Percentiles rank a stretch among this genome's conserved stretches.
Conservation (phyloP, 2,113 vertebrate genomes). For the Dunckerocampus dactyliophorus region DNA sequence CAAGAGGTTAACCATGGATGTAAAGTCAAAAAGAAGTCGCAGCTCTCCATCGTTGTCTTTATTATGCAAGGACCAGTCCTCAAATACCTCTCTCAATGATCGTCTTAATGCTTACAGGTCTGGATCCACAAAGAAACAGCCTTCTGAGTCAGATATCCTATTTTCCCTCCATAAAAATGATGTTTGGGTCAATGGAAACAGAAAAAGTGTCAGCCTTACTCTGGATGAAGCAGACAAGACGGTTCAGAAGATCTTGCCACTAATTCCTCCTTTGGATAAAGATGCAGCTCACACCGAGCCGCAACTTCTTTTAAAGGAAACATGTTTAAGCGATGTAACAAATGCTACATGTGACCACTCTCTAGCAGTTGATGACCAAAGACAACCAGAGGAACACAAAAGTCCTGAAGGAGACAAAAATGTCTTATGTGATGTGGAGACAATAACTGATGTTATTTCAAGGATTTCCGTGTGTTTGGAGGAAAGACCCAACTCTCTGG, state of each 20-base stretch:
- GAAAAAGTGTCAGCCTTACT: neutral
- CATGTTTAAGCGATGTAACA: slow-evolving; percentile 4
- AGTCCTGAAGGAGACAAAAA: slow-evolving; percentile 23
- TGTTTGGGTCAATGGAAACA: slow-evolving; percentile 15
- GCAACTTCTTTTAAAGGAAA: slow-evolving; percentile 13
- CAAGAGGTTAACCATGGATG: slow-evolving; percentile 44
- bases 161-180: slow-evolving; percentile 33
- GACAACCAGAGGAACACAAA: slow-evolving; percentile 22
- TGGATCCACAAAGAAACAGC: slow-evolving; percentile 39
- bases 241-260: slow-evolving; percentile 19
- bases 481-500: slow-evolving; percentile 58
- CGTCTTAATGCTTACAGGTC: slow-evolving; percentile 17
- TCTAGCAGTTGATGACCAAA: slow-evolving; percentile 7
- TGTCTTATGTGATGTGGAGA: slow-evolving; percentile 10
- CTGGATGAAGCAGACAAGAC: slow-evolving; percentile 28
- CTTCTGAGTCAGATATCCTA: slow-evolving; percentile 58
- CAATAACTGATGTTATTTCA: slow-evolving; percentile 31
- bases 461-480: slow-evolving; percentile 61
- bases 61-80: slow-evolving; percentile 53
- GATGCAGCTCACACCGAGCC: slow-evolving; percentile 22
- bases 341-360: slow-evolving; percentile 12
- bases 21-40: slow-evolving; percentile 63
- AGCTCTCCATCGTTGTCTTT: slow-evolving; percentile 68
- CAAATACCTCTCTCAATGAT: slow-evolving; percentile 35
- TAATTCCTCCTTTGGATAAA: slow-evolving; percentile 35